A percentile compares a stretch with the other conserved stretches of the same genome.
These are phyloP conservation scores for Menidia beryllina DNA, from an alignment of 2,113 vertebrate genomes.

Conservation along the genomic window DNA sequence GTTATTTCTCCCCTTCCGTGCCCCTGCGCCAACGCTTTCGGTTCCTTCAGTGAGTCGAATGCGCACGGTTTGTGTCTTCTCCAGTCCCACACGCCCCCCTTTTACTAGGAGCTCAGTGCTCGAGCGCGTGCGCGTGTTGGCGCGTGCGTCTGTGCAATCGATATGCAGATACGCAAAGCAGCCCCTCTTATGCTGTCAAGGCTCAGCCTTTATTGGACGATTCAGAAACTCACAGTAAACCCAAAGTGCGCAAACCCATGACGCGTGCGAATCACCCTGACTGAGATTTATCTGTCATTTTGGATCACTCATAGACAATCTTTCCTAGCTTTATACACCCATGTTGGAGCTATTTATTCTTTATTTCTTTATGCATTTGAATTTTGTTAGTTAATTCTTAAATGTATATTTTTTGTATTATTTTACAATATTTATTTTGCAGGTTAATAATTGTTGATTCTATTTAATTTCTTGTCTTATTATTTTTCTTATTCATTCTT, in stretches of 20 bases:
- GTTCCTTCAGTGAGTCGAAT: slow-evolving; percentile 55
- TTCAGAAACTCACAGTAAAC: slow-evolving; percentile 39
- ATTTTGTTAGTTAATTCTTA: no score
- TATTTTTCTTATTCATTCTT: no score
- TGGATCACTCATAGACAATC: neutral
- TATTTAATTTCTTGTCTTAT: no score
- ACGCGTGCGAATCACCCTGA: neutral
- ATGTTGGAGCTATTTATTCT: no score
- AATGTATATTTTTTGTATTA: no score
- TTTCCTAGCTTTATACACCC: neutral
- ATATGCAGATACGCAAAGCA: slow-evolving; percentile 64
- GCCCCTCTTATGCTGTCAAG: slow-evolving; percentile 3
- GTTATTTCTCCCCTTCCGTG: slow-evolving; percentile 28
- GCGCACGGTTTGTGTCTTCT: slow-evolving; percentile 59
- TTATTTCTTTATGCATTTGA: no score
- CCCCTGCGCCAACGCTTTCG: slow-evolving; percentile 49
- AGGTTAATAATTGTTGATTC: no score
- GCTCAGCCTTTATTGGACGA: slow-evolving; percentile 23
- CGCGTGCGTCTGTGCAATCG: slow-evolving; percentile 41
- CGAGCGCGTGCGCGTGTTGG: slow-evolving; percentile 29
- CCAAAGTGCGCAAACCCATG: neutral
- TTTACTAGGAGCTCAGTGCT: slow-evolving; percentile 60
- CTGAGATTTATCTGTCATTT: slow-evolving; percentile 12
- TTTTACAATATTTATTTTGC: no score
- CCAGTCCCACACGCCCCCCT: slow-evolving; percentile 73